Conservation (phyloP, 2,113 vertebrate species). For the Pygoscelis antarcticus region DNA sequence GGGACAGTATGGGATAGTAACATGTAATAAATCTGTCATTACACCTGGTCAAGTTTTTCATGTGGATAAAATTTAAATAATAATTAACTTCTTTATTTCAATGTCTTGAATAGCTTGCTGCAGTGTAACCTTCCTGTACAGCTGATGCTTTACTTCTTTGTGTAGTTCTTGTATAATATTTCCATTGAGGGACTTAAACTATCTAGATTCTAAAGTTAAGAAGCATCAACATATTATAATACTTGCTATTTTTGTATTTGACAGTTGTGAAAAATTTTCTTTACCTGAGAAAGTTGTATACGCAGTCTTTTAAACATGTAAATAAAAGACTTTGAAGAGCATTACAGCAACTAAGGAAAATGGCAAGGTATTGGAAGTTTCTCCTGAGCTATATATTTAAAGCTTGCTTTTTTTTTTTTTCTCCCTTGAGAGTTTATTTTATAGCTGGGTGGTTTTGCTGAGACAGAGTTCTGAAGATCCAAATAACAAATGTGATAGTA, state of each 20-base stretch:
- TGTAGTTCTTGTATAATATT: not conserved
- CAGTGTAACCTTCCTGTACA: not conserved
- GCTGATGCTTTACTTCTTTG: not conserved
- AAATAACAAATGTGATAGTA: not conserved
- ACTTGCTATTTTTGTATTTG: not conserved
- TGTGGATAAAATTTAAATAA: not conserved
- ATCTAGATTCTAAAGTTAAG: not conserved
- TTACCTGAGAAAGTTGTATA: not conserved
- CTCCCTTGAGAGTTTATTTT: not conserved
- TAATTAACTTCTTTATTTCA: not conserved
- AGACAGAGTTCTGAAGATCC: not conserved
- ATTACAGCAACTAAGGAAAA: not conserved
- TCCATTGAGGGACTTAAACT: not conserved
- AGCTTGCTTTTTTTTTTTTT: not conserved
- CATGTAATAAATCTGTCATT: not conserved
- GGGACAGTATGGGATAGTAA: not conserved
- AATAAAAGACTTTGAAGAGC: not conserved
- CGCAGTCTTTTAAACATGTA: not conserved
- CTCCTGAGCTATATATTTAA: not conserved
- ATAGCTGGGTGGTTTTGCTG: not conserved
- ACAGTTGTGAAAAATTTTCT: not conserved
- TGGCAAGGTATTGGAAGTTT: not conserved
- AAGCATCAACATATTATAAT: not conserved
- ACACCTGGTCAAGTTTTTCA: not conserved
- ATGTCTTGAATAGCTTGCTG: not conserved